These are phyloP conservation scores for Helicolenus hilgendorfi DNA, from an alignment of 2,797 vertebrate species.

Conservation along the genomic window DNA sequence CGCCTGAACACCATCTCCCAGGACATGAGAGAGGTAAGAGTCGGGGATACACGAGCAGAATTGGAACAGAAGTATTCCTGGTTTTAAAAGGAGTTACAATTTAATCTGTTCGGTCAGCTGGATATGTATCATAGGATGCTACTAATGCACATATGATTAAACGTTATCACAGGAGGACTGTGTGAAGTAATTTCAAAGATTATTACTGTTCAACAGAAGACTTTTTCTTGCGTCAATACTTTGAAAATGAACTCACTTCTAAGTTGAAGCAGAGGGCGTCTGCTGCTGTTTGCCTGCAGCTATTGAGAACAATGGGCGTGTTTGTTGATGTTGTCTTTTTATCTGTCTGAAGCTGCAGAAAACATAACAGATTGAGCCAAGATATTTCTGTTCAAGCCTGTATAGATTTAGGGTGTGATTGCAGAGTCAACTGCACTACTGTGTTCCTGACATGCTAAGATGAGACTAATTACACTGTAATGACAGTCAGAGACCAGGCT, in stretches of 20 bases:
- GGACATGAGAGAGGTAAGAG: conserved; percentile 94
- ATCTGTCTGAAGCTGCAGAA: not conserved
- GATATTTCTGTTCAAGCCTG: not conserved
- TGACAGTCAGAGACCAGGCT: not conserved
- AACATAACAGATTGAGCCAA: not conserved
- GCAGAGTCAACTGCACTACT: not conserved
- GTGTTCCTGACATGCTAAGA: conserved; percentile 32
- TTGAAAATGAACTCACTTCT: not conserved
- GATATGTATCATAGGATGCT: not conserved
- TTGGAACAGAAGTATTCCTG: not conserved
- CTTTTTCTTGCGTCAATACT: not conserved
- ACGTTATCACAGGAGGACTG: not conserved
- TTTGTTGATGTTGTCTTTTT: conserved; percentile 12
- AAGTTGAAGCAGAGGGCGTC: conserved; percentile 3
- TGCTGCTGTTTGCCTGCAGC: conserved; percentile 18
- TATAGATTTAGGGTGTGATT: conserved; percentile 2
- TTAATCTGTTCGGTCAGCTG: not conserved
- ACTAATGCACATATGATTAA: not conserved
- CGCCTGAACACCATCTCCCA: conserved; percentile 93
- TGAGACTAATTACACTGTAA: conserved; percentile 17
- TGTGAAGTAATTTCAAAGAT: not conserved
- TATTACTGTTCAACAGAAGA: not conserved
- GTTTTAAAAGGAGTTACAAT: not conserved
- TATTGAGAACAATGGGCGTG: not conserved
- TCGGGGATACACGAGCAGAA: not conserved